Percentiles rank a stretch among this genome's conserved stretches.
phyloP scores from a whole-genome alignment of 2,888 invertebrate species.

The Metalampra italica region DNA sequence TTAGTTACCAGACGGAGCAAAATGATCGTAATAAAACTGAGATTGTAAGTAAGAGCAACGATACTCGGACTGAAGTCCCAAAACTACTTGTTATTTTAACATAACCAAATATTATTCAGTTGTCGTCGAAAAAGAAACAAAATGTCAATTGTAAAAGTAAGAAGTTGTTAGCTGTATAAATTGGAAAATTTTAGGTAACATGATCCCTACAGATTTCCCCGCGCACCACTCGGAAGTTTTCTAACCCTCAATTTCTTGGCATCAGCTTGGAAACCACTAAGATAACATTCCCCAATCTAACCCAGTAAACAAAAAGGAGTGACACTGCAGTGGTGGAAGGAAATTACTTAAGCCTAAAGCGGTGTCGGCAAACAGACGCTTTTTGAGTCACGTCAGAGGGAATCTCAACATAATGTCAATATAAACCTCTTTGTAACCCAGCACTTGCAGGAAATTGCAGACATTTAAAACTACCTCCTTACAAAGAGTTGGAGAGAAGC shows the following conservation, averaged over 20 bases:
- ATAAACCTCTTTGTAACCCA: conserved; percentile 24
- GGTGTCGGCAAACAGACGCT: conserved; percentile 36
- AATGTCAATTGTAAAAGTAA: neutral
- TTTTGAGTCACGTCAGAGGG: conserved; percentile 25
- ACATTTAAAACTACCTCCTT: conserved; percentile 15
- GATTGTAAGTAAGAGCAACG: too few species aligned
- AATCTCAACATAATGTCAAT: conserved; percentile 34
- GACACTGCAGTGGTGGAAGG: conserved; percentile 42
- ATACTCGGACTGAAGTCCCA: too few species aligned
- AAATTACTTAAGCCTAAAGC: conserved; percentile 48
- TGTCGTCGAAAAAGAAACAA: neutral
- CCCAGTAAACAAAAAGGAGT: conserved; percentile 34
- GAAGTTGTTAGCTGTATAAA: conserved; percentile 1
- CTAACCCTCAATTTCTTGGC: conserved; percentile 1
- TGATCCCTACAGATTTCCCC: conserved; percentile 5
- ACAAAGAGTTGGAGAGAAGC: conserved; percentile 18
- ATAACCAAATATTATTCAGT: neutral
- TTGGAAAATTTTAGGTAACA: conserved; percentile 5
- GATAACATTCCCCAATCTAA: conserved; percentile 7
- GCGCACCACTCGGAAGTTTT: neutral
- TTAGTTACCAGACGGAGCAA: neutral
- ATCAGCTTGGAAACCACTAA: conserved; percentile 7
- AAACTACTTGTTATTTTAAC: neutral
- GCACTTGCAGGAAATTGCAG: conserved; percentile 19
- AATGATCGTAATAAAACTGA: neutral